Base-by-base conservation (phyloP, 2,113 vertebrate genomes). In the Stictonetta naevosa region DNA sequence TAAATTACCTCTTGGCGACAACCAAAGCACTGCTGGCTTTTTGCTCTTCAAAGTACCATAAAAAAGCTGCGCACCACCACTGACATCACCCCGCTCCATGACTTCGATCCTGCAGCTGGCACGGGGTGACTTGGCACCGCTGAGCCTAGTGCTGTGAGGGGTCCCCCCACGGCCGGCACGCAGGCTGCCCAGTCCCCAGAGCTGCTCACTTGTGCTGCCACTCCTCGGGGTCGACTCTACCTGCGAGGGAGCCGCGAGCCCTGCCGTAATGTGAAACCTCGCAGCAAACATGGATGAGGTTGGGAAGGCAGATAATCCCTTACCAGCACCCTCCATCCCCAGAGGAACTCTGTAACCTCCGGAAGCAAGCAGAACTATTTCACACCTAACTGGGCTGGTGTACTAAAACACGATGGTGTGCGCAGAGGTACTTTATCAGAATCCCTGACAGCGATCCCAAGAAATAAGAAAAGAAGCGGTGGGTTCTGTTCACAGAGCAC, bases 121-220 rank as follows among this genome's bases (percentile, higher is more conserved):
- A 88, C 13, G 38, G 82, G 86, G 62, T 60, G 86, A 79, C 88
- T 94, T 93, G 82, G 88, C 83, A 84, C 71, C 69, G 34, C 73
- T 42, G 95, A 83, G 95, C 86, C 68, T 92, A 83, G 83, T 82
- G 25, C 25, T 0, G 0, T n/a, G 84, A 76, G 48, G 56, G 38
- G 66, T 67, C 56, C 31, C 75, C 44, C 74, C 56, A 50, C 67
- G 87, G 50, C 36, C 67, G 87, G 50, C 36, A 28, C 0, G 5
- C 0, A 17, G 59, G 92, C 81, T 93, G 91, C 86, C 86, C 82
- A 17, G 3, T 60, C 79, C 42, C 16, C 19, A 64, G 76, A 84
- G 75, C 5, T 0, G 46, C 56, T n/a, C 69, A 53, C 66, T 23
- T 36, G 77, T 87, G 55, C 92, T 91, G 44, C 40, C 29, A 56